Conservation (phyloP, 2,797 vertebrate genomes). For the Hafferia zeledoni region DNA sequence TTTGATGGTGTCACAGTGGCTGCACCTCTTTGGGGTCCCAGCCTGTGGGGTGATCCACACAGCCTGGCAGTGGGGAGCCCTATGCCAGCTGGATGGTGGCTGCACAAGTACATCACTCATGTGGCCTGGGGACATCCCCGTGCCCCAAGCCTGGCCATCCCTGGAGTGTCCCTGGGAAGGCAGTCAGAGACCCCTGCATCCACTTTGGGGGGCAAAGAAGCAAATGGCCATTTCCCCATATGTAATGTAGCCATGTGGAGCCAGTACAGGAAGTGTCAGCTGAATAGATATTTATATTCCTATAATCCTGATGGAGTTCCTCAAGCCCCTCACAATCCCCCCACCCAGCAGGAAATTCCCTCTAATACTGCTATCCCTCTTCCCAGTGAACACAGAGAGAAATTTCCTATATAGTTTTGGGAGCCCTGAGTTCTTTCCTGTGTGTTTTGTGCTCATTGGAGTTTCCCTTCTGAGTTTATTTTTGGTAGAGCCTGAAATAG, state of each 20-base stretch:
- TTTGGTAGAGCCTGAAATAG: slow-evolving; percentile 47
- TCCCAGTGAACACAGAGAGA: not conserved
- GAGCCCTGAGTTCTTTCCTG: not conserved
- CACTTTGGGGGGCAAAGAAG: not conserved
- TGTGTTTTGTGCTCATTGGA: not conserved
- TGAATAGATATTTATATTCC: not conserved
- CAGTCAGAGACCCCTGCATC: not conserved
- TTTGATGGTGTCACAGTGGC: not conserved
- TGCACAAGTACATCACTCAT: fast-evolving
- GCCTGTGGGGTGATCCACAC: fast-evolving
- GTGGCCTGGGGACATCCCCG: not conserved
- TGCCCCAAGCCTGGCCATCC: not conserved
- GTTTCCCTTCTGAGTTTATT: slow-evolving; percentile 42
- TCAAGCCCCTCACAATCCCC: not conserved
- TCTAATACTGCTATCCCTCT: fast-evolving
- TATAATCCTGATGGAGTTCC: not conserved
- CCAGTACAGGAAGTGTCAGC: not conserved
- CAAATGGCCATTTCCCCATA: not conserved
- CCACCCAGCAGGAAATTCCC: not conserved
- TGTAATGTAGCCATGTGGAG: fast-evolving
- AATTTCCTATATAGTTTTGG: not conserved
- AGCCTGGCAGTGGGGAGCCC: fast-evolving
- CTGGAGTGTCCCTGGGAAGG: not conserved
- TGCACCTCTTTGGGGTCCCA: not conserved
- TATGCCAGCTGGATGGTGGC: not conserved